phyloP scores from a whole-genome alignment of 2,797 vertebrate genomes.

The Tachyglossus aculeatus region DNA sequence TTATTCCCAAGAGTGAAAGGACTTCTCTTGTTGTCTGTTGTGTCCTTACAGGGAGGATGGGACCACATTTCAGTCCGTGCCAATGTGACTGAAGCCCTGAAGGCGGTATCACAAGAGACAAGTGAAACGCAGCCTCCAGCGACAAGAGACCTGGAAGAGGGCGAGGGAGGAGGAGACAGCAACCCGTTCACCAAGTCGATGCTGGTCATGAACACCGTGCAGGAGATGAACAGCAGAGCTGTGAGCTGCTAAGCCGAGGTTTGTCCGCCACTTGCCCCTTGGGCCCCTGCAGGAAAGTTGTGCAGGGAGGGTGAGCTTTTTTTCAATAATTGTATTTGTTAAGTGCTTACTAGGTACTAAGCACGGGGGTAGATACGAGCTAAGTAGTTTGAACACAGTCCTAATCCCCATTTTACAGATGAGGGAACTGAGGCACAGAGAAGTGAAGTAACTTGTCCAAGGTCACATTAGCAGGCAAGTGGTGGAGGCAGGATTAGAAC shows the following conservation, averaged over 20 bases:
- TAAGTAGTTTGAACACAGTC: too few relatives aligned
- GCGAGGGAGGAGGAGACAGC: constrained; percentile 41
- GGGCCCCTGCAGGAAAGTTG: not conserved
- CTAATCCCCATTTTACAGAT: too few relatives aligned
- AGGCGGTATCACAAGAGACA: constrained; percentile 39
- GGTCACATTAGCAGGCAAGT: too few relatives aligned
- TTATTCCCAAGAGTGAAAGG: too few relatives aligned
- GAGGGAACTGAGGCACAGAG: too few relatives aligned
- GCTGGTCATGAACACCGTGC: constrained; percentile 49
- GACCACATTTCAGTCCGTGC: constrained; percentile 91
- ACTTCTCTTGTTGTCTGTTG: not conserved
- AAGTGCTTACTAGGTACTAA: too few relatives aligned
- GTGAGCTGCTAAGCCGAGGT: constrained; percentile 60
- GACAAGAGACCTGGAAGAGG: constrained; percentile 2
- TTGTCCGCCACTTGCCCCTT: rapidly evolving
- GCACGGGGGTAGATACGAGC: too few relatives aligned
- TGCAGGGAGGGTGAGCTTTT: too few relatives aligned
- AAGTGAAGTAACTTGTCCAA: too few relatives aligned
- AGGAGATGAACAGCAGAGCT: constrained; percentile 67
- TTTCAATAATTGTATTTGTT: too few relatives aligned
- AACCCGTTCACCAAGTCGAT: constrained; percentile 37
- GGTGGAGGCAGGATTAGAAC: too few relatives aligned
- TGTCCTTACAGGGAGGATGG: constrained; percentile 88
- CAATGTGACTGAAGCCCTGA: constrained; percentile 79
- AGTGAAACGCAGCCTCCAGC: not conserved